Percentiles rank a stretch among this genome's conserved stretches.
phyloP scores from a whole-genome alignment of 2,113 vertebrate species.

The Cephalopholis sonnerati region DNA sequence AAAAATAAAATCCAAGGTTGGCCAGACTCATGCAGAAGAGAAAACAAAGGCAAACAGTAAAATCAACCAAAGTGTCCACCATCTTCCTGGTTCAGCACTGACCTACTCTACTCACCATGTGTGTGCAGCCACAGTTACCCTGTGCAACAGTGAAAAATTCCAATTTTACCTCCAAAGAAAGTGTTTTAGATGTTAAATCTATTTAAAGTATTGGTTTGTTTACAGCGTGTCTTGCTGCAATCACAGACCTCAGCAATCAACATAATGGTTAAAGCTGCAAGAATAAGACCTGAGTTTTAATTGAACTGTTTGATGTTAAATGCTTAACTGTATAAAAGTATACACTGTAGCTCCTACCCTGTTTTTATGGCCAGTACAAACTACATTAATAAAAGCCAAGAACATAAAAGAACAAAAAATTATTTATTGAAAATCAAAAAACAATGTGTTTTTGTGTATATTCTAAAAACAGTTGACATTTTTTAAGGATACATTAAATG shows the following conservation, averaged over 20 bases:
- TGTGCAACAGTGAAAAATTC: not conserved
- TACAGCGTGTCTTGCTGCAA: not conserved
- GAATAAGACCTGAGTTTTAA: no score
- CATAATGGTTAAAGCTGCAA: no score
- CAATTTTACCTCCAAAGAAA: not conserved
- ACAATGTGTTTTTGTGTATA: not conserved
- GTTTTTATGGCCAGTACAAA: not conserved
- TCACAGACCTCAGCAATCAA: not conserved
- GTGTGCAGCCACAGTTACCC: not conserved
- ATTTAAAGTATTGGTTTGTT: not conserved
- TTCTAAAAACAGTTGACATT: not conserved
- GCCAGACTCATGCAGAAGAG: no score
- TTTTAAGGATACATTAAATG: not conserved
- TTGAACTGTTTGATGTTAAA: no score
- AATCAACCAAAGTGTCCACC: not conserved
- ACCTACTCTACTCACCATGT: not conserved
- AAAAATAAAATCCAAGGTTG: no score
- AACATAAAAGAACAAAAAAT: not conserved
- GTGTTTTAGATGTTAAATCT: not conserved
- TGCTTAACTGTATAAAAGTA: not conserved
- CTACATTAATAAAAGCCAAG: not conserved
- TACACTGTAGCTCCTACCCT: not conserved
- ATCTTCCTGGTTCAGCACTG: not conserved
- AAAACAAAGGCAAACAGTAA: not conserved
- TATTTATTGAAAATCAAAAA: constrained; percentile 1